These are phyloP conservation scores for Xestia c-nigrum DNA, from an alignment of 2,888 invertebrate genomes.

Conservation along the genomic window DNA sequence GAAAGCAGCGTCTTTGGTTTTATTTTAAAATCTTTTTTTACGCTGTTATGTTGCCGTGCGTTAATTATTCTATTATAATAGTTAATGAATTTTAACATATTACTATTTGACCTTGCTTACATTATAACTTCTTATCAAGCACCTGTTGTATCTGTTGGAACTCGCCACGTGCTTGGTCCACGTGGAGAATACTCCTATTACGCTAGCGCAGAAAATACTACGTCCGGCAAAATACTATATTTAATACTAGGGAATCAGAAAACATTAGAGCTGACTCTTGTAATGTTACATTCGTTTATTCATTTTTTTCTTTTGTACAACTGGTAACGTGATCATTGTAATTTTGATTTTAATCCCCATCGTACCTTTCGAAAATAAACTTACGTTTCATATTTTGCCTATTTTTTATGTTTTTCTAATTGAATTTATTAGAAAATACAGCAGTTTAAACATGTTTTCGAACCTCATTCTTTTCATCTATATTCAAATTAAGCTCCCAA, in stretches of 20 bases:
- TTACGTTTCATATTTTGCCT: not conserved
- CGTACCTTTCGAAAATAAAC: not conserved
- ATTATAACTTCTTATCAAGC: not conserved
- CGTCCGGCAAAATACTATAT: not conserved
- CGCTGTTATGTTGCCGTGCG: not conserved
- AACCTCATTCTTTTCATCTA: not conserved
- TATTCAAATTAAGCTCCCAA: too few relatives aligned
- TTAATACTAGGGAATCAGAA: constrained; percentile 6
- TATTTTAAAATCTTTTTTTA: not conserved
- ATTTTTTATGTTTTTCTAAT: not conserved
- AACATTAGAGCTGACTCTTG: not conserved
- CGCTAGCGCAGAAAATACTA: constrained; percentile 5
- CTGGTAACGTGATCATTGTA: not conserved
- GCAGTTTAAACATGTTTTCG: not conserved
- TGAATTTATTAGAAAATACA: not conserved
- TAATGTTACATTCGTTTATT: not conserved
- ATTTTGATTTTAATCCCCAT: not conserved
- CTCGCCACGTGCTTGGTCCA: not conserved
- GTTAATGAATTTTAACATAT: not conserved
- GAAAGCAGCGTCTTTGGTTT: not conserved
- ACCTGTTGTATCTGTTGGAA: not conserved
- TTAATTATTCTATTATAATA: not conserved
- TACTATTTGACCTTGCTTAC: not conserved
- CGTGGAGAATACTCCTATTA: not conserved
- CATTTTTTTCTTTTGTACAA: not conserved